A percentile compares a stretch with the other conserved stretches of the same genome.
Evolutionary conservation across 2,888 invertebrate species (phyloP).

Genomic region (Melinaea menophilus): DNA sequence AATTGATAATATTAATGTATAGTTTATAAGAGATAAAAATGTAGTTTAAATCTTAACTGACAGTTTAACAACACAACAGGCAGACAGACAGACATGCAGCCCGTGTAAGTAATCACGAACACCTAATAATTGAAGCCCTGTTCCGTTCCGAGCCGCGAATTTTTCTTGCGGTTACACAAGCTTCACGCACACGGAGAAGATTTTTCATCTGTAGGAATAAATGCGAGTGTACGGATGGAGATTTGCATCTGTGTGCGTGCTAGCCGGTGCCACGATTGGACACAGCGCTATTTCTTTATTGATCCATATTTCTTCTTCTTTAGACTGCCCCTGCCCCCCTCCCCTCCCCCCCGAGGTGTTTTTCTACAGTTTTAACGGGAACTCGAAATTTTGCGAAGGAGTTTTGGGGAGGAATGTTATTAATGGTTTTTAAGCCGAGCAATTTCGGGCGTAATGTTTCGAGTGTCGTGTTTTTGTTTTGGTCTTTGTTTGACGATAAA

Average conservation of each 20-base stretch:
- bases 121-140: background rate
- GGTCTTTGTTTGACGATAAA: slow-evolving; percentile 35
- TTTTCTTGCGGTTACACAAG: slow-evolving; percentile 40
- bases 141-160: slow-evolving; percentile 29
- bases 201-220: slow-evolving; percentile 46
- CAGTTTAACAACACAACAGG: too few species aligned
- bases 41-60: too few species aligned
- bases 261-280: slow-evolving; percentile 74
- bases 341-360: slow-evolving; percentile 53
- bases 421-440: slow-evolving; percentile 74
- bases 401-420: slow-evolving; percentile 58
- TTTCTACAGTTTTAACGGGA: slow-evolving; percentile 78
- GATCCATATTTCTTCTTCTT: slow-evolving; percentile 79
- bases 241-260: slow-evolving; percentile 56
- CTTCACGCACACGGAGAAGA: slow-evolving; percentile 39
- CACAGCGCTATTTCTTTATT: slow-evolving; percentile 77
- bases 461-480: slow-evolving; percentile 49
- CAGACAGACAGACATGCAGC: too few species aligned
- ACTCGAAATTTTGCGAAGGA: slow-evolving; percentile 60
- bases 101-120: background rate
- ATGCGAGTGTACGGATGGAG: slow-evolving; percentile 40
- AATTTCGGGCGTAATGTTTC: slow-evolving; percentile 63
- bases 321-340: slow-evolving; percentile 56
- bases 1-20: too few species aligned
- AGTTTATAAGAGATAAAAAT: too few species aligned